These are phyloP conservation scores for Ictidomys tridecemlineatus DNA, from an alignment of 2,113 vertebrate species.

Conservation along the genomic window DNA sequence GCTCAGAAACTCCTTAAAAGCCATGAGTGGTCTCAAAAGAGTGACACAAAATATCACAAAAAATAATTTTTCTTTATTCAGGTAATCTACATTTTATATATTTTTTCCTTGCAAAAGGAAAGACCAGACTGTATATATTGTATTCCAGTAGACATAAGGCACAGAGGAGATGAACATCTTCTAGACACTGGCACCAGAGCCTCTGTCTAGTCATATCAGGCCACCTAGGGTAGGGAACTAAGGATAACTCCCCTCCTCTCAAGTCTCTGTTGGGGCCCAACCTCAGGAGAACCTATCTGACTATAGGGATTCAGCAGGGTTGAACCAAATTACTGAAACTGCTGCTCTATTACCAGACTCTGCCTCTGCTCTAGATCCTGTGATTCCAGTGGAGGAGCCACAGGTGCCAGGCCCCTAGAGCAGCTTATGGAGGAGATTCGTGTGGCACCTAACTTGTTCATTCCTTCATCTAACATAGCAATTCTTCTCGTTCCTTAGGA, in stretches of 20 bases:
- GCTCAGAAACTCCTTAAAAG: not conserved
- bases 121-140: fast-evolving
- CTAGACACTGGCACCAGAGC: not conserved
- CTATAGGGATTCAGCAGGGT: not conserved
- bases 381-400: fast-evolving
- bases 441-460: not conserved
- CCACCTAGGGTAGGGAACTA: no score
- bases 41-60: not conserved
- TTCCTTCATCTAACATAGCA: not conserved
- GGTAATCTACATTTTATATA: not conserved
- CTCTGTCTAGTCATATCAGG: not conserved
- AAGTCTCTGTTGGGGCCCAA: fast-evolving
- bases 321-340: not conserved
- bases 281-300: not conserved
- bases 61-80: not conserved
- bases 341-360: fast-evolving
- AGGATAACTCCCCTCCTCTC: not conserved
- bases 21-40: not conserved
- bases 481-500: not conserved
- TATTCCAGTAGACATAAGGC: not conserved
- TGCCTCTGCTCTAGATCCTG: not conserved
- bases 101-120: not conserved
- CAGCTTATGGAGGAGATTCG: not conserved
- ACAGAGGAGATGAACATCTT: fast-evolving
- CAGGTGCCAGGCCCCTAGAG: fast-evolving